Percentiles rank a stretch among this genome's conserved stretches.
Conservation (phyloP, 2,888 invertebrate genomes). For the Trichopria drosophilae region DNA sequence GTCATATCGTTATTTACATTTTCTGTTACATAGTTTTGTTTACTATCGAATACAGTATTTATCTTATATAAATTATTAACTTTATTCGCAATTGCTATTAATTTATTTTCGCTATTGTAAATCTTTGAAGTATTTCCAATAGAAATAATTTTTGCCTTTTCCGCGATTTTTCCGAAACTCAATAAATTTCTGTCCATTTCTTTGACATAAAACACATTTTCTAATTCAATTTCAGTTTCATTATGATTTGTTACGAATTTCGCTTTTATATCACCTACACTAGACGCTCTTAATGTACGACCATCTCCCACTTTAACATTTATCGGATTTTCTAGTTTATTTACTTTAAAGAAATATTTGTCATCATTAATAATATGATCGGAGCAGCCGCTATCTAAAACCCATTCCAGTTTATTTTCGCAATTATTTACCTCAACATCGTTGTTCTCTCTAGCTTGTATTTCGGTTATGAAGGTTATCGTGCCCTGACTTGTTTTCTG, state of each 20-base stretch:
- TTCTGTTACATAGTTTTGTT: slow-evolving; percentile 4
- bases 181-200: slow-evolving; percentile 22
- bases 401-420: slow-evolving; percentile 21
- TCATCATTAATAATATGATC: slow-evolving; percentile 34
- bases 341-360: slow-evolving; percentile 22
- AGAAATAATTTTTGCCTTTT: slow-evolving; percentile 10
- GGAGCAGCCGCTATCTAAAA: slow-evolving; percentile 28
- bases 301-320: slow-evolving; percentile 17
- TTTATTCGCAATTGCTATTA: not conserved
- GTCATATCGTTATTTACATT: slow-evolving; percentile 1
- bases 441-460: slow-evolving; percentile 7
- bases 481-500: not conserved
- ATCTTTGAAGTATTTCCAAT: slow-evolving; percentile 14
- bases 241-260: not conserved
- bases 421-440: slow-evolving; percentile 8
- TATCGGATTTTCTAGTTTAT: slow-evolving; percentile 27
- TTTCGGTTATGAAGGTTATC: slow-evolving; percentile 10
- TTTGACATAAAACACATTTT: slow-evolving; percentile 16
- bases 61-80: slow-evolving; percentile 8
- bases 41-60: not conserved
- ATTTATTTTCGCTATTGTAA: slow-evolving; percentile 9
- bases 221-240: slow-evolving; percentile 2
- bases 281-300: slow-evolving; percentile 20
- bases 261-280: slow-evolving; percentile 8
- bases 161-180: slow-evolving; percentile 9